Conservation (phyloP, 2,113 vertebrate species). For the Speoplatyrhinus poulsoni region DNA sequence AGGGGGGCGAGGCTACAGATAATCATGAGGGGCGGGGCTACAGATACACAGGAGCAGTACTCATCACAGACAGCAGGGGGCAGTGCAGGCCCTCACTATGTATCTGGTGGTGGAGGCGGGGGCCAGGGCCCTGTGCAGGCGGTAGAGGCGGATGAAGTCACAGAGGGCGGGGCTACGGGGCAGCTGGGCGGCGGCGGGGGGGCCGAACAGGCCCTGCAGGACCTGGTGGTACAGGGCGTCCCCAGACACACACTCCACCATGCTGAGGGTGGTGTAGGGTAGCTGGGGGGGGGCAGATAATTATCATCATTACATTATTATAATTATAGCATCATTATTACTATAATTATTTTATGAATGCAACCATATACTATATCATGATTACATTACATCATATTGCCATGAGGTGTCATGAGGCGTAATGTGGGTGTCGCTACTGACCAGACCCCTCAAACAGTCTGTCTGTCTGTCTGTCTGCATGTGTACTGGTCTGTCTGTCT, state of each 20-base stretch:
- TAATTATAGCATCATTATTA: too few relatives aligned
- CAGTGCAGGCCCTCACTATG: slow-evolving; percentile 82
- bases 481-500: too few relatives aligned
- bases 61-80: too few relatives aligned
- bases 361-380: too few relatives aligned
- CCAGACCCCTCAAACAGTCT: too few relatives aligned
- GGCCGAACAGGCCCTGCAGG: slow-evolving; percentile 80
- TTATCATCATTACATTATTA: background rate
- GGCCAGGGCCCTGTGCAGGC: slow-evolving; percentile 66
- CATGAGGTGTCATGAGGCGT: too few relatives aligned
- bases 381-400: too few relatives aligned
- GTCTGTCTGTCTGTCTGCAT: too few relatives aligned
- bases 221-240: slow-evolving; percentile 88
- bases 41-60: background rate
- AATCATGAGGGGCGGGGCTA: too few relatives aligned
- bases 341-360: too few relatives aligned
- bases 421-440: too few relatives aligned
- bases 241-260: slow-evolving; percentile 84
- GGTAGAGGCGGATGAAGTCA: slow-evolving; percentile 89
- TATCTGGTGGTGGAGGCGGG: slow-evolving; percentile 82
- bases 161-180: slow-evolving; percentile 82
- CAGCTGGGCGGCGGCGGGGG: slow-evolving; percentile 61
- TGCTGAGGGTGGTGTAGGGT: slow-evolving; percentile 86
- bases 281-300: slow-evolving; percentile 71
- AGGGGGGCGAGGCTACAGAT: too few relatives aligned